Evolutionary conservation across 2,797 vertebrate genomes (phyloP).

Genomic region (Vireo griseus): DNA sequence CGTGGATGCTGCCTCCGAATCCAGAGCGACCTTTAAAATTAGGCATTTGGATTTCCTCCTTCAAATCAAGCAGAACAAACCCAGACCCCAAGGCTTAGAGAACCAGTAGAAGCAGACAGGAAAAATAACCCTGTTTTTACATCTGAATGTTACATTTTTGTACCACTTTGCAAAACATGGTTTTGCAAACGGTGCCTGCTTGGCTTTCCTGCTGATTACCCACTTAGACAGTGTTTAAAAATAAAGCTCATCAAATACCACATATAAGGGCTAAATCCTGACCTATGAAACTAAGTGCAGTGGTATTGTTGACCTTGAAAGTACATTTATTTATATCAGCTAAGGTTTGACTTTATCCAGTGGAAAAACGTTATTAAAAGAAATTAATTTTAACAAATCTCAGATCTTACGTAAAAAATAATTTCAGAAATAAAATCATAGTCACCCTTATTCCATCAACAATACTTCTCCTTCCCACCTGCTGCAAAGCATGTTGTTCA

Average conservation of each 20-base stretch:
- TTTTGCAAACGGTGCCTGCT: neutral
- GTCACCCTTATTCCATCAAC: neutral
- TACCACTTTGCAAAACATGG: fast-evolving
- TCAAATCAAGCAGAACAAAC: neutral
- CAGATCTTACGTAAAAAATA: neutral
- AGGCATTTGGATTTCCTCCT: neutral
- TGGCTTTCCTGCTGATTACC: neutral
- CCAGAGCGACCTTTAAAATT: neutral
- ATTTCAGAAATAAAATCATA: neutral
- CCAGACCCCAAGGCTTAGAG: neutral
- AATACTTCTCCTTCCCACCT: neutral
- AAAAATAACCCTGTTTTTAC: neutral
- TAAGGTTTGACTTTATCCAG: neutral
- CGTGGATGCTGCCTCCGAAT: neutral
- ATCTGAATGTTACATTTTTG: neutral
- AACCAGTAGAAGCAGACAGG: neutral
- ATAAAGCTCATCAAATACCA: neutral
- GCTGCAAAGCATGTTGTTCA: neutral
- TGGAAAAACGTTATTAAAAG: fast-evolving
- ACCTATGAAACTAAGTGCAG: neutral
- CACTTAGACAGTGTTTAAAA: neutral
- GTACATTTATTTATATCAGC: neutral
- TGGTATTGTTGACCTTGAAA: neutral
- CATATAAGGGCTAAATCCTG: neutral
- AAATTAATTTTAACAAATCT: neutral